Percentiles rank a stretch among this genome's conserved stretches.
Conservation (phyloP, 2,797 vertebrate genomes). For the Chanos chanos region DNA sequence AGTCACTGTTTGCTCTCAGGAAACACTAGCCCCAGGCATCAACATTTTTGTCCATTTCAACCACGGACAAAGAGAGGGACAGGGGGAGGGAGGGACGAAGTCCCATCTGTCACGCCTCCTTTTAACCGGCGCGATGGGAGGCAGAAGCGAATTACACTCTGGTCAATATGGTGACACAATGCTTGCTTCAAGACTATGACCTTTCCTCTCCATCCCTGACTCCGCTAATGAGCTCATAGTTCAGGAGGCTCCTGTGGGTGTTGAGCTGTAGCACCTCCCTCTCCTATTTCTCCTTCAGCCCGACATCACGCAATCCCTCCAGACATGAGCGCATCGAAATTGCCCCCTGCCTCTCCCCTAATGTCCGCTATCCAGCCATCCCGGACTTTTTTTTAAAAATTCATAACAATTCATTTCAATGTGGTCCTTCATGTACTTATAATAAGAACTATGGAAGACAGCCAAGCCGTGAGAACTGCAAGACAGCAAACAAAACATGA, state of each 20-base stretch:
- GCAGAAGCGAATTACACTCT: conserved; percentile 40
- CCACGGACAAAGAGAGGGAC: no score
- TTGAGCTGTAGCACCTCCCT: background rate
- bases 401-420: no score
- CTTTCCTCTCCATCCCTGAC: conserved; percentile 13
- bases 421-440: no score
- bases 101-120: conserved; percentile 49
- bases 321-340: no score
- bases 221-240: conserved; percentile 21
- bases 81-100: conserved; percentile 21
- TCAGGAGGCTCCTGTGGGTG: conserved; percentile 1
- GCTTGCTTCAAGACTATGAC: conserved; percentile 32
- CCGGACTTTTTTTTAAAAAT: no score
- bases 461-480: no score
- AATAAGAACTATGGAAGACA: no score
- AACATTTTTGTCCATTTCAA: conserved; percentile 50
- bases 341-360: no score
- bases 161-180: conserved; percentile 39
- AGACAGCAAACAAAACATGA: no score
- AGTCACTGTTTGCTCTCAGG: no score
- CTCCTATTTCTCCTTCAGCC: background rate
- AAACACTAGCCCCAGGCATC: conserved; percentile 42
- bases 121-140: conserved; percentile 47
- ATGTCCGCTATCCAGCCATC: no score
- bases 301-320: no score